Evolutionary conservation across 2,888 invertebrate genomes (phyloP).

Genomic region (Himalopsyche kuldschensis): DNA sequence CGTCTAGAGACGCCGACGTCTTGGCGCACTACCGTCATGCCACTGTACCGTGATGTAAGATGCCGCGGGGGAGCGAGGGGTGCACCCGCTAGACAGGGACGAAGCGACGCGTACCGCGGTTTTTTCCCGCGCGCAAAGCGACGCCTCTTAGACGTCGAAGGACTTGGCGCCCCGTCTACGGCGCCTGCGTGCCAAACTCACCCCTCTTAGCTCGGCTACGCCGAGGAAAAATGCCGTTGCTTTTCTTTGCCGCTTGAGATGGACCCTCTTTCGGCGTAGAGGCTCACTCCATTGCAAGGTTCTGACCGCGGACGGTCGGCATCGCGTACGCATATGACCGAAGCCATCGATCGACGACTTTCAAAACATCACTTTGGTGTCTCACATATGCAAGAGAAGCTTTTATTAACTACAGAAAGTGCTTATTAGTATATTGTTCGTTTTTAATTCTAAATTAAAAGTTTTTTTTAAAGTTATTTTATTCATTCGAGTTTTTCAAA

Average conservation of each 20-base stretch:
- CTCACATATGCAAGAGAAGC: too few species aligned
- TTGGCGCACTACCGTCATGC: constrained; percentile 37
- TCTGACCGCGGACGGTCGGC: background rate
- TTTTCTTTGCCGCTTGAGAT: background rate
- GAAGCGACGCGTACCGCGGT: constrained; percentile 30
- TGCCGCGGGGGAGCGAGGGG: constrained; percentile 16
- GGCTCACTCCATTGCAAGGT: background rate
- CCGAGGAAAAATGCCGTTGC: constrained; percentile 10
- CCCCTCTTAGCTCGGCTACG: background rate
- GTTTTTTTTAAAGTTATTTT: too few species aligned
- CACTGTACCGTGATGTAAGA: constrained; percentile 38
- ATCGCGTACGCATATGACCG: background rate
- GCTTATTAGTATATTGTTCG: too few species aligned
- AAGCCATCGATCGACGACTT: background rate
- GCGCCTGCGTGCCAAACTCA: background rate
- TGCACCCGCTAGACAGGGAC: constrained; percentile 25
- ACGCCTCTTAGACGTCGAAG: constrained; percentile 37
- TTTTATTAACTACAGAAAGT: too few species aligned
- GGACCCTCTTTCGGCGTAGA: background rate
- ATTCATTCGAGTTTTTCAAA: too few species aligned
- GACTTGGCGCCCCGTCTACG: constrained; percentile 15
- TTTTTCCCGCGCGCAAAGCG: constrained; percentile 27
- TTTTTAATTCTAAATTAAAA: too few species aligned
- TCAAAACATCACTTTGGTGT: too few species aligned
- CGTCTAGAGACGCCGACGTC: constrained; percentile 43